Percentiles rank a stretch among this genome's conserved stretches.
Evolutionary conservation across 2,888 invertebrate genomes (phyloP).

Genomic region (Acleris cristana): DNA sequence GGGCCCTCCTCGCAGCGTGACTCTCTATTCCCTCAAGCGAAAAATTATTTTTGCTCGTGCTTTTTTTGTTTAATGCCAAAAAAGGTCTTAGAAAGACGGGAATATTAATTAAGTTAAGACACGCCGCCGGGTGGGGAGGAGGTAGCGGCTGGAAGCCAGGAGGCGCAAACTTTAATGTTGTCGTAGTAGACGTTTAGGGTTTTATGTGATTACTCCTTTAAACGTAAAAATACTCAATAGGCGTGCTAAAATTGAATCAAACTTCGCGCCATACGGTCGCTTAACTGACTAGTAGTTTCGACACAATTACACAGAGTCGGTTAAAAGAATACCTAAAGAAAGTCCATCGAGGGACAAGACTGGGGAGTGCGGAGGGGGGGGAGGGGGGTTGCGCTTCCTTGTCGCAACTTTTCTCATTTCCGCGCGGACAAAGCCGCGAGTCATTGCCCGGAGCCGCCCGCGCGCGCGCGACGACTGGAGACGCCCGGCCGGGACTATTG

Average conservation of each 20-base stretch:
- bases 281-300: neutral
- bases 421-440: slow-evolving; percentile 39
- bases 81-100: no score
- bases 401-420: slow-evolving; percentile 50
- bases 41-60: no score
- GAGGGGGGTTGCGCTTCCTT: slow-evolving; percentile 21
- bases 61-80: no score
- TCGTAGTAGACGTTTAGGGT: neutral
- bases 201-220: neutral
- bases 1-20: no score
- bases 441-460: slow-evolving; percentile 29
- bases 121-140: neutral
- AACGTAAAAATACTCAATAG: no score
- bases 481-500: neutral
- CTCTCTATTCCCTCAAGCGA: no score
- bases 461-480: slow-evolving; percentile 17
- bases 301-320: slow-evolving; percentile 11
- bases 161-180: neutral
- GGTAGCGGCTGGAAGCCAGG: slow-evolving; percentile 17
- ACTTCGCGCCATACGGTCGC: neutral
- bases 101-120: no score
- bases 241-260: no score
- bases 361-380: slow-evolving; percentile 2
- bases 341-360: slow-evolving; percentile 21
- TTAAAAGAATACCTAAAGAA: slow-evolving; percentile 18